Evolutionary conservation across 2,797 vertebrate genomes (phyloP), one percentile per base, ranked within the genome.

Genomic region (Pangasius mekongensis): DNA sequence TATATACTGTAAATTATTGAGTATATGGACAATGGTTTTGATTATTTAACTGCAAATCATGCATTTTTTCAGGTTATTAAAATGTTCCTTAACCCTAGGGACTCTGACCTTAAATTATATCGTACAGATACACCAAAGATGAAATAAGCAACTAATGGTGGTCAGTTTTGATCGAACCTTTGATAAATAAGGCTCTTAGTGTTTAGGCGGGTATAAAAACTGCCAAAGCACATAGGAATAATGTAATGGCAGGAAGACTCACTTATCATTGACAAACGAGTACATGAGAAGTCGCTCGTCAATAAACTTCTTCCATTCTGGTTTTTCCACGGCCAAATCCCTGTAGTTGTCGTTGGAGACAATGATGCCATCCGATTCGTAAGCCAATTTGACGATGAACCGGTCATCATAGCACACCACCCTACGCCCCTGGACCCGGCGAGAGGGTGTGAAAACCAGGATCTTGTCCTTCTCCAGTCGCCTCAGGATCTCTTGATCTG

Each of bases 241-340:
- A 69, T 33, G 52, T 20, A 66, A 33, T 1, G 4, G 62, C 60
- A 56, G 69, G 10, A 39, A 77, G 20, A 88, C 98, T 97, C 96
- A 99, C 98, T 99, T 99, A 96, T 99, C 98, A 86, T 99, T 99
- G 88, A 99, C 98, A 92, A 99, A 99, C 1, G 98, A 99, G 93
- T 99, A 99, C 98, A 99, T 99, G 90, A 99, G 95, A 88, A 99
- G 94, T 54, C 98, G 97, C 86, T 99, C 97, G 54, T 99, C 98
- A 74, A 99, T 98, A 94, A 99, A 99, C 92, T 98, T 99, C 96
- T 99, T 99, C 98, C 98, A 99, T 91, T 99, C 98, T 0, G 98
- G 98, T 89, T 99, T 99, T 91, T 99, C 98, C 83, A 99, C 99
- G 80, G 98, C 98, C 73, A 99, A 93, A 91, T 99, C 98, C 54